Conservation (phyloP, 53 echinoderm and acorn worm genomes). For the Echinometra lucunter region DNA sequence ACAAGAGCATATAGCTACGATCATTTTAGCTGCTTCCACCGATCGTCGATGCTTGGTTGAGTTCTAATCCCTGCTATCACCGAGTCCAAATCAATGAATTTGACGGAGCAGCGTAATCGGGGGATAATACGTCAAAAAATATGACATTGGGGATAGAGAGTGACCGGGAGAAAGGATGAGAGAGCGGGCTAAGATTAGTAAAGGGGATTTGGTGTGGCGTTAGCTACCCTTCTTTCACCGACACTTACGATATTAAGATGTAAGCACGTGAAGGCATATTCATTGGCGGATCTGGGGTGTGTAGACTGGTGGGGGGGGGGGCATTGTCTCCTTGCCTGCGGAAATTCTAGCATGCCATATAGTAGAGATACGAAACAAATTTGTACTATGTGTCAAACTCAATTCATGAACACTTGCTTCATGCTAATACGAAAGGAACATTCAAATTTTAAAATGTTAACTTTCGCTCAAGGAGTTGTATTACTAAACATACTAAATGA, state of each 20-base stretch:
- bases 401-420: no score
- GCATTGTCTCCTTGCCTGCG: no score
- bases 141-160: constrained; percentile 14
- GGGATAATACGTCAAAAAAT: constrained; percentile 45
- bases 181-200: background rate
- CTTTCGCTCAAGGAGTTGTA: no score
- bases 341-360: background rate
- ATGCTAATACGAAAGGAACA: no score
- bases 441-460: no score
- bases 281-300: background rate
- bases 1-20: background rate
- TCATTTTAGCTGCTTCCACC: constrained; percentile 56
- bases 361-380: background rate
- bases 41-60: constrained; percentile 27
- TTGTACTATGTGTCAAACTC: no score
- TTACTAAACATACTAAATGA: no score
- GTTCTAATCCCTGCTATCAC: constrained; percentile 47
- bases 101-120: constrained; percentile 55
- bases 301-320: background rate
- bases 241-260: constrained; percentile 25
- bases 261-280: background rate
- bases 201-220: background rate
- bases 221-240: constrained; percentile 48
- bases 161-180: background rate
- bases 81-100: constrained; percentile 24